phyloP scores from a whole-genome alignment of 23 tunicate genomes.

The Halocynthia roretzi region DNA sequence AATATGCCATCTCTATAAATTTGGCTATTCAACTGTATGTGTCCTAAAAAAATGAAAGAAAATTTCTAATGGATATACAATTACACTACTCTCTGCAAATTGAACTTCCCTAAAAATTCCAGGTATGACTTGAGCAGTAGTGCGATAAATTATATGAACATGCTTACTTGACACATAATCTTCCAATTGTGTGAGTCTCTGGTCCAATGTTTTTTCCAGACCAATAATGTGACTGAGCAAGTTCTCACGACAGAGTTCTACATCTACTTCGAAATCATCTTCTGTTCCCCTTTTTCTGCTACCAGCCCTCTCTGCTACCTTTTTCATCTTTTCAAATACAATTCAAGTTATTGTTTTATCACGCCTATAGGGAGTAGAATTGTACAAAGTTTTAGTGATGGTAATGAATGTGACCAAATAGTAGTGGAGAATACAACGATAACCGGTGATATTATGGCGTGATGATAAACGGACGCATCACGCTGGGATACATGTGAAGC shows the following conservation, averaged over 20 bases:
- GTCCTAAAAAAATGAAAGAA: too few relatives aligned
- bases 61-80: too few relatives aligned
- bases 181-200: constrained; percentile 14
- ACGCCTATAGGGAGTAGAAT: too few relatives aligned
- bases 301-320: background rate
- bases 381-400: too few relatives aligned
- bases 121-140: too few relatives aligned
- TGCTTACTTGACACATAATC: constrained; percentile 36
- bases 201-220: constrained; percentile 8
- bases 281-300: background rate
- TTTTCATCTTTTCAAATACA: background rate
- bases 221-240: constrained; percentile 20
- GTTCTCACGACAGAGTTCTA: constrained; percentile 11
- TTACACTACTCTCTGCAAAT: too few relatives aligned
- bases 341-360: background rate
- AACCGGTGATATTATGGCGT: too few relatives aligned
- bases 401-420: too few relatives aligned
- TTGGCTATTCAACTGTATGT: too few relatives aligned
- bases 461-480: background rate
- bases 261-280: background rate
- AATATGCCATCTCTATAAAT: background rate
- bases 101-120: too few relatives aligned
- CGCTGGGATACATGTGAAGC: background rate
- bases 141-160: too few relatives aligned
- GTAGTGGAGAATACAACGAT: too few relatives aligned